Base-by-base conservation (phyloP, 2,113 vertebrate genomes). In the Sorex fumeus region DNA sequence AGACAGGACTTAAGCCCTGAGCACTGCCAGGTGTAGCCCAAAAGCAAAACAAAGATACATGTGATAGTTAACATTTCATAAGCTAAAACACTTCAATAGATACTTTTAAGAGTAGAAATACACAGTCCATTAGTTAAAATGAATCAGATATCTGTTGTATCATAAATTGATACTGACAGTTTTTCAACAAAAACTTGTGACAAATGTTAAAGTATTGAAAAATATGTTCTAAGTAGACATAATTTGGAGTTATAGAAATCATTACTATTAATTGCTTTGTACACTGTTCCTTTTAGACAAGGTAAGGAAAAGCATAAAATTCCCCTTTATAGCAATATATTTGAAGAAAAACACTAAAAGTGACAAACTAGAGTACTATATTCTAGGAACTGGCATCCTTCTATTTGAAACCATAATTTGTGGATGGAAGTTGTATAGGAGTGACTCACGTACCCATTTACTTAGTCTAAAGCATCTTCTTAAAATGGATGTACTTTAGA, bases 281-380 rank as follows among this genome's bases (percentile, higher is more conserved):
- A 36, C 84, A 64, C 16, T 62, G 0, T 90, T 86, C 71, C 30
- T 77, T n/a, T 91, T 84, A 47, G 69, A 84, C 30, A 91, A 53
- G 43, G 1, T 95, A 90, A 90, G 28, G 72, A 83, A 62, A 76
- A 57, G 40, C 84, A 80, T 90, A 53, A 84, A 82, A 91, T 71
- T 84, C 81, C 66, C 45, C 32, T 75, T 28, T 83, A 34, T 76
- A 57, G 45, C 1, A 47, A 36, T 50, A 53, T 23, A 53, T 78
- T 86, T 79, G 40, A 89, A 70, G 67, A 75, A 93, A 86, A 79
- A 12, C 64, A 32, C 5, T 82, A 30, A 62, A 53, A 36, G 21
- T 88, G 32, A 86, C 30, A 87, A 10, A 30, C 8, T 30, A 69
- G 62, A 40, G n/a, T 50, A 50, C 62, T 91, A 3, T 91, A 53